These are phyloP conservation scores for Chrysina gloriosa DNA, from an alignment of 2,888 invertebrate species.

Conservation along the genomic window DNA sequence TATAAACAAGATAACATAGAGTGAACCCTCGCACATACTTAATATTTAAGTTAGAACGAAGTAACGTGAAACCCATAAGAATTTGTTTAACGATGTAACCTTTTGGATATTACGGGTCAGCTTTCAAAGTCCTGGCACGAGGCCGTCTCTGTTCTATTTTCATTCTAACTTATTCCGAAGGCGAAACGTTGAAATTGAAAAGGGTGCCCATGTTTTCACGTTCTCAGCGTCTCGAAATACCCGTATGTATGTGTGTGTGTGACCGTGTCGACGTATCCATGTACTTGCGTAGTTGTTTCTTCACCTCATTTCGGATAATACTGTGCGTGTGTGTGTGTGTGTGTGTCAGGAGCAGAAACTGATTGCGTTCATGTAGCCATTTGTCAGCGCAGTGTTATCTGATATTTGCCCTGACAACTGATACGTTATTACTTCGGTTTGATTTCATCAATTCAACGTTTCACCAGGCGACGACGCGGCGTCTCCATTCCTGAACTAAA, in stretches of 20 bases:
- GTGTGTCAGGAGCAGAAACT: conserved; percentile 50
- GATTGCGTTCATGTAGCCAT: conserved; percentile 47
- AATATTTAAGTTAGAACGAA: too few species aligned
- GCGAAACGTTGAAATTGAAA: conserved; percentile 45
- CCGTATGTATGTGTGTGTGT: background rate
- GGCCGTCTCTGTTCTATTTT: conserved; percentile 28
- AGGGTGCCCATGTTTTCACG: conserved; percentile 44
- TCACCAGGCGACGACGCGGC: conserved; percentile 13
- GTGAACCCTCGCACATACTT: too few species aligned
- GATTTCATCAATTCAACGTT: conserved; percentile 38
- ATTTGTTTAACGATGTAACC: too few species aligned
- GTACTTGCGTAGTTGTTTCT: conserved; percentile 49
- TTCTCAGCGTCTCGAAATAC: conserved; percentile 9
- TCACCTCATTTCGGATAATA: conserved; percentile 50
- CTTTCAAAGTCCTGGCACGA: too few species aligned
- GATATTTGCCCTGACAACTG: conserved; percentile 36
- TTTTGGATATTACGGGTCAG: too few species aligned
- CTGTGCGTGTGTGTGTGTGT: conserved; percentile 17
- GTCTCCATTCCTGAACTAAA: conserved; percentile 27
- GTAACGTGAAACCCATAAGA: too few species aligned
- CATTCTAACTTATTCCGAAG: conserved; percentile 36
- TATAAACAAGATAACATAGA: too few species aligned
- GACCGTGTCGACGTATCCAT: background rate
- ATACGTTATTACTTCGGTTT: conserved; percentile 38
- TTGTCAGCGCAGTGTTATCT: conserved; percentile 44